phyloP scores from a whole-genome alignment of 2,888 invertebrate species.

The Pyrgus malvae region DNA sequence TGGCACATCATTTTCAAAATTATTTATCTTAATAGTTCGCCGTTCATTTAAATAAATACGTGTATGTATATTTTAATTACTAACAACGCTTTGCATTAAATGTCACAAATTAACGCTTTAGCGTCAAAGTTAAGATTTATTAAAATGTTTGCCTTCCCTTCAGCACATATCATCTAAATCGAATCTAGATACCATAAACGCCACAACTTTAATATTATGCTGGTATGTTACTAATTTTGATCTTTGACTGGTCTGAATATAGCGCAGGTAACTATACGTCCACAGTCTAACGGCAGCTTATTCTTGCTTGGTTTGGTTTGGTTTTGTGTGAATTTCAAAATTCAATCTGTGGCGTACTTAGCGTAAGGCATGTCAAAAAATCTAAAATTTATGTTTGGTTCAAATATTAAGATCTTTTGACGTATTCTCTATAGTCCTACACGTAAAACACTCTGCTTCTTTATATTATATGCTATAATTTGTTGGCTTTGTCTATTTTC shows the following conservation, averaged over 20 bases:
- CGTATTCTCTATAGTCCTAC: background rate
- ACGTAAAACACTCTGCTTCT: background rate
- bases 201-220: constrained; percentile 26
- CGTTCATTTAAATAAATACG: constrained; percentile 1
- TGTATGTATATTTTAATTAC: constrained; percentile 1
- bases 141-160: background rate
- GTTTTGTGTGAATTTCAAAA: background rate
- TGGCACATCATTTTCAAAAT: constrained; percentile 19
- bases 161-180: background rate
- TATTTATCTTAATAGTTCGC: constrained; percentile 1
- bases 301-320: constrained; percentile 16
- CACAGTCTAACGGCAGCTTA: too few relatives aligned
- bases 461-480: background rate
- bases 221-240: constrained; percentile 3
- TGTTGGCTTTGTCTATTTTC: constrained; percentile 18
- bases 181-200: background rate
- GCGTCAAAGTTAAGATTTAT: background rate
- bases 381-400: background rate
- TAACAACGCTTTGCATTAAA: constrained; percentile 25
- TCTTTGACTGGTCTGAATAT: background rate
- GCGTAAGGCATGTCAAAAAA: background rate
- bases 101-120: background rate
- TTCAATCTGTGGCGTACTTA: background rate
- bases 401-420: background rate
- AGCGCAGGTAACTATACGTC: background rate